Evolutionary conservation across 1,140 invertebrate genomes (phyloP).

Genomic region (Bombus vancouverensis): DNA sequence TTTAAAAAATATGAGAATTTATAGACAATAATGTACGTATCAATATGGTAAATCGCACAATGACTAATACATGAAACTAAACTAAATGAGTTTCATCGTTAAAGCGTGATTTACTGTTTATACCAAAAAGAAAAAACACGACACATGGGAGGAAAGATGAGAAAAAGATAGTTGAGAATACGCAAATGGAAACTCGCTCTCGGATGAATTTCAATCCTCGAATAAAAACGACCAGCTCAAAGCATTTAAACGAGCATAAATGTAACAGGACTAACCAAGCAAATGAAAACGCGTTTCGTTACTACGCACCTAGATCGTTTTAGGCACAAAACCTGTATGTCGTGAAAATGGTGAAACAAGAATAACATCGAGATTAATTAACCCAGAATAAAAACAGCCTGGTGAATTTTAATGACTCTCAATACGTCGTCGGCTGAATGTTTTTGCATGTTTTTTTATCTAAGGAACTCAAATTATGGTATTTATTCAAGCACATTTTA

Average conservation of each 20-base stretch:
- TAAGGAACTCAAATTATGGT: background rate
- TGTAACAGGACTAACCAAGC: background rate
- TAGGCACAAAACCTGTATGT: background rate
- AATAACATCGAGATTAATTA: constrained; percentile 1
- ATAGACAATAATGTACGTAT: too few species aligned
- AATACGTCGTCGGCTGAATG: background rate
- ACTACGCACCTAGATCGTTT: background rate
- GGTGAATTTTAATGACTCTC: background rate
- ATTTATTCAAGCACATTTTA: background rate
- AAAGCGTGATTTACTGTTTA: background rate
- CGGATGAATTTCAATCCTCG: background rate
- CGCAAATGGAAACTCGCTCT: background rate
- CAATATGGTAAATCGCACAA: background rate
- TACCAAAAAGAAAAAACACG: background rate
- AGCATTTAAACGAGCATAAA: background rate
- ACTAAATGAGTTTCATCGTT: too few species aligned
- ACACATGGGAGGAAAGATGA: background rate
- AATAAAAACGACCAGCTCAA: background rate
- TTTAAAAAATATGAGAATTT: too few species aligned
- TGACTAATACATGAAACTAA: background rate
- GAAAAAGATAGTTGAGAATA: background rate
- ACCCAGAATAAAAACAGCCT: background rate
- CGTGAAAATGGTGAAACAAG: background rate
- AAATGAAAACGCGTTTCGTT: background rate
- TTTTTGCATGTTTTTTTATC: background rate